Evolutionary conservation across 2,113 vertebrate genomes (phyloP).

Genomic region (Archilochus colubris): DNA sequence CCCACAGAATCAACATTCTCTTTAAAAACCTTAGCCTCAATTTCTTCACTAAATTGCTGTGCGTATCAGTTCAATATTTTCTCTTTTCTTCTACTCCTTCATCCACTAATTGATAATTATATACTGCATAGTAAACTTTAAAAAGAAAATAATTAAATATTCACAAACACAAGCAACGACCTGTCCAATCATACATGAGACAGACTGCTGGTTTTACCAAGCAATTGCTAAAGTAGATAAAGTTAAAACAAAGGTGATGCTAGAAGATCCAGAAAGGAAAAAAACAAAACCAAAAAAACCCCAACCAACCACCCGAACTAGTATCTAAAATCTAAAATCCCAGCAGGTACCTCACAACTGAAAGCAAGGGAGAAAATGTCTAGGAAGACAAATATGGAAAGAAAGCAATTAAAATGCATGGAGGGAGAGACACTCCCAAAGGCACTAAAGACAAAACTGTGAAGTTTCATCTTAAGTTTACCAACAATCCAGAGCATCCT

Average conservation of each 20-base stretch:
- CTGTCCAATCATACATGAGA: not conserved
- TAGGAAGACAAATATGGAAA: not conserved
- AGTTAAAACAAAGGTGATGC: not conserved
- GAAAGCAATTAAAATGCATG: not conserved
- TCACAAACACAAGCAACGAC: not conserved
- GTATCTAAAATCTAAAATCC: not conserved
- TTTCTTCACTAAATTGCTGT: not conserved
- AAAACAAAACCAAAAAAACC: not conserved
- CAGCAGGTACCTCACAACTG: not conserved
- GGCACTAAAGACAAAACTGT: not conserved
- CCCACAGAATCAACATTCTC: not conserved
- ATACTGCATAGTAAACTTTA: not conserved
- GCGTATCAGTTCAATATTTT: not conserved
- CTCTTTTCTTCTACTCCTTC: not conserved
- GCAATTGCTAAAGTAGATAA: not conserved
- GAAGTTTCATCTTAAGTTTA: not conserved
- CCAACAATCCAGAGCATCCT: not conserved
- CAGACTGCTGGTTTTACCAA: not conserved
- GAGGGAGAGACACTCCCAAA: not conserved
- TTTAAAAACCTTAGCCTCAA: not conserved
- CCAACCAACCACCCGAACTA: no score
- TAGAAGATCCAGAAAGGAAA: not conserved
- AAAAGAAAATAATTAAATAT: not conserved
- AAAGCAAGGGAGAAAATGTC: not conserved
- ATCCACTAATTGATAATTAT: not conserved